Conservation (phyloP, 2,797 vertebrate species). For the Artibeus lituratus region DNA sequence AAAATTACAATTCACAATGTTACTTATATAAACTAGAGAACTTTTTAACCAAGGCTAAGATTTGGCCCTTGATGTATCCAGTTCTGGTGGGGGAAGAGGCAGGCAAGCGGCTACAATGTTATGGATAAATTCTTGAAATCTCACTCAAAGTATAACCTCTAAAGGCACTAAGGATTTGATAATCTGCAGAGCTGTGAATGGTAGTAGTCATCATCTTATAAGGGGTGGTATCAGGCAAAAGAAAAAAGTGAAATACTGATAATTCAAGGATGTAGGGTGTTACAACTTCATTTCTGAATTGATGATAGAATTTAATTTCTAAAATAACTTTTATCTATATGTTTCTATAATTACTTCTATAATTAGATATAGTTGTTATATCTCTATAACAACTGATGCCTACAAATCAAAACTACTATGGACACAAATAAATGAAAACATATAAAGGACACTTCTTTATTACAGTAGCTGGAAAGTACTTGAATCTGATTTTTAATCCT, state of each 20-base stretch:
- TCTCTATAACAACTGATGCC: neutral
- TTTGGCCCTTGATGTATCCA: neutral
- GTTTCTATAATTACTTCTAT: slow-evolving; percentile 32
- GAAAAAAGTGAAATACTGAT: neutral
- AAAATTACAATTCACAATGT: slow-evolving; percentile 9
- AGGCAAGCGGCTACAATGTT: neutral
- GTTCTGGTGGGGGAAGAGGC: neutral
- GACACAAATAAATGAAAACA: slow-evolving; percentile 25
- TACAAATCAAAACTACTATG: neutral
- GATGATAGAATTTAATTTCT: slow-evolving; percentile 24
- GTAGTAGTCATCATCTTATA: neutral
- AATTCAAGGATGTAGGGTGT: neutral
- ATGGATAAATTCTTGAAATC: neutral
- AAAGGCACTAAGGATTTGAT: neutral
- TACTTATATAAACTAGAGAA: neutral
- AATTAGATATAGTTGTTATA: too few relatives aligned
- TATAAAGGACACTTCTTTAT: neutral
- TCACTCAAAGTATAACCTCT: neutral
- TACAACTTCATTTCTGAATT: slow-evolving; percentile 28
- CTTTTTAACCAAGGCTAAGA: neutral
- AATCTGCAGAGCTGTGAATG: neutral
- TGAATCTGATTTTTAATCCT: neutral
- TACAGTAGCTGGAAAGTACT: neutral
- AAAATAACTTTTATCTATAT: slow-evolving; percentile 24
- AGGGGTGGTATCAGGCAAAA: neutral